Conservation (phyloP, 2,888 invertebrate genomes). For the Tryphoninae sp. region DNA sequence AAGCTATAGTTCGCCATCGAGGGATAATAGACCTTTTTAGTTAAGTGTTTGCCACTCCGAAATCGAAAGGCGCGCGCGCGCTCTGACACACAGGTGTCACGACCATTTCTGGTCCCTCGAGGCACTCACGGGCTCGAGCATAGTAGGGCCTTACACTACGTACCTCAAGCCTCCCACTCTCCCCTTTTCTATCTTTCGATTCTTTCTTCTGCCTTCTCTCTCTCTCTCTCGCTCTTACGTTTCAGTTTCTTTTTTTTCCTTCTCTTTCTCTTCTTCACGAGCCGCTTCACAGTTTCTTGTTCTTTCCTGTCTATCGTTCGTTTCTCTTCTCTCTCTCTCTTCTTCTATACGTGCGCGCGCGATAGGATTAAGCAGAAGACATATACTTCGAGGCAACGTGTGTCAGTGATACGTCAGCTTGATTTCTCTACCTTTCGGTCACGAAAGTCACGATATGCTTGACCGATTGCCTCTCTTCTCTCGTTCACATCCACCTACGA, state of each 20-base stretch:
- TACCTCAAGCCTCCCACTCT: slow-evolving; percentile 26
- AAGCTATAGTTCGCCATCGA: slow-evolving; percentile 69
- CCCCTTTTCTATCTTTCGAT: slow-evolving; percentile 47
- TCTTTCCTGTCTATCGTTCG: slow-evolving; percentile 37
- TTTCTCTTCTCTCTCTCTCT: slow-evolving; percentile 32
- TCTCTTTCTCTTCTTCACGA: slow-evolving; percentile 50
- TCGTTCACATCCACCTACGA: slow-evolving; percentile 27
- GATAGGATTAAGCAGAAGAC: slow-evolving; percentile 62
- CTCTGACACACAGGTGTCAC: slow-evolving; percentile 71
- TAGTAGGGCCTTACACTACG: slow-evolving; percentile 21
- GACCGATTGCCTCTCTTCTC: slow-evolving; percentile 58
- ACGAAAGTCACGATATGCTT: slow-evolving; percentile 60
- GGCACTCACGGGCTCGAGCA: slow-evolving; percentile 54
- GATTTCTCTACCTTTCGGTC: slow-evolving; percentile 60
- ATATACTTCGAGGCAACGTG: slow-evolving; percentile 59
- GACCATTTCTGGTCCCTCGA: slow-evolving; percentile 64
- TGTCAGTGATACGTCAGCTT: slow-evolving; percentile 65
- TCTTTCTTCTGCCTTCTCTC: slow-evolving; percentile 43
- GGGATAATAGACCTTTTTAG: slow-evolving; percentile 76
- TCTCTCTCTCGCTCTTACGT: neutral
- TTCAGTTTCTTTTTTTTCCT: slow-evolving; percentile 57
- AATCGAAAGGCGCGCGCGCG: slow-evolving; percentile 60
- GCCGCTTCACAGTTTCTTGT: slow-evolving; percentile 57
- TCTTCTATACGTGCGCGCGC: slow-evolving; percentile 32
- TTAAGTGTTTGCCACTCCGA: slow-evolving; percentile 76